These are phyloP conservation scores for Cichladusa arquata DNA, from an alignment of 2,113 vertebrate genomes.

Conservation along the genomic window DNA sequence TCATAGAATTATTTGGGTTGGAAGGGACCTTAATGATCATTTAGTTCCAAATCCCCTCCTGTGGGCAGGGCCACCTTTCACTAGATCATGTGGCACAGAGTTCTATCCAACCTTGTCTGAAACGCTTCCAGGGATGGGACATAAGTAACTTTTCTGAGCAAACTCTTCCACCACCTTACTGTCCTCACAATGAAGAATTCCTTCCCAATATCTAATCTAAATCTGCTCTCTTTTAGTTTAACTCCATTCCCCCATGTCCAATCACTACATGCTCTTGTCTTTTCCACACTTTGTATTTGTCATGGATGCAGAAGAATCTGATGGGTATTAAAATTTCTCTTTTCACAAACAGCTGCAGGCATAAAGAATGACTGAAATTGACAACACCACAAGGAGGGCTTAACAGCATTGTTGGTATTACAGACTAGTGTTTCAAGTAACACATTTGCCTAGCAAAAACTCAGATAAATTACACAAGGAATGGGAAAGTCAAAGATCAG, in stretches of 20 bases:
- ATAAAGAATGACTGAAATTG: fast-evolving
- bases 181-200: neutral
- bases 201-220: neutral
- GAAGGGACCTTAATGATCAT: neutral
- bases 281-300: neutral
- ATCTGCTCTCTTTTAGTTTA: neutral
- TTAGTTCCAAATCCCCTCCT: neutral
- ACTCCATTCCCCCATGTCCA: neutral
- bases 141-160: neutral
- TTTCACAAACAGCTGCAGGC: neutral
- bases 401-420: neutral
- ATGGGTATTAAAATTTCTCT: neutral
- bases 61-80: neutral
- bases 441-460: neutral
- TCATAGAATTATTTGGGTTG: neutral
- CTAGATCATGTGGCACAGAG: neutral
- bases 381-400: neutral
- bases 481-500: neutral
- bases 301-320: neutral
- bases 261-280: neutral
- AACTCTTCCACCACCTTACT: neutral
- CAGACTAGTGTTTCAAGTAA: neutral
- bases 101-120: neutral
- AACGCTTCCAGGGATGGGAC: neutral
- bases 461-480: neutral